These are phyloP conservation scores for Trichogramma pretiosum DNA, from an alignment of 1,140 invertebrate genomes.

Conservation along the genomic window DNA sequence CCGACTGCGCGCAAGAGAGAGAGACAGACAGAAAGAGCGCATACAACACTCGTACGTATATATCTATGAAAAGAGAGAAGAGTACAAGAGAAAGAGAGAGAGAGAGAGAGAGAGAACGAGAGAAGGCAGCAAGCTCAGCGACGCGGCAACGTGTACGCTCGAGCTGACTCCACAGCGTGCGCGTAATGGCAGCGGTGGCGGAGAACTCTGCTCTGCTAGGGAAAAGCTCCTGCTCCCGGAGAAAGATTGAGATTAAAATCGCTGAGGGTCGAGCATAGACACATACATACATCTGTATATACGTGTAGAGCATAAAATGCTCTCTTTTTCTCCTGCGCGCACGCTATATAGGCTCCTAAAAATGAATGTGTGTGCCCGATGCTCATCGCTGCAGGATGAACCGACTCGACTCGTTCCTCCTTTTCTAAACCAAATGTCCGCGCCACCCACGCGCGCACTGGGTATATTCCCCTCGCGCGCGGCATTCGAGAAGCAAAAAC, in stretches of 20 bases:
- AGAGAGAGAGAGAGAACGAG: too few relatives aligned
- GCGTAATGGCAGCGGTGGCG: background rate
- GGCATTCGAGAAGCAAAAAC: conserved; percentile 2
- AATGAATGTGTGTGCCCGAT: conserved; percentile 8
- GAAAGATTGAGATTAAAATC: conserved; percentile 18
- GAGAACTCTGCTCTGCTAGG: background rate
- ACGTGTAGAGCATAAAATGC: background rate
- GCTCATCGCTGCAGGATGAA: too few relatives aligned
- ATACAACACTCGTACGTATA: too few relatives aligned
- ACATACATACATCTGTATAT: too few relatives aligned
- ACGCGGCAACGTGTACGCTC: conserved; percentile 4
- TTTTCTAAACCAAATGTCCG: too few relatives aligned
- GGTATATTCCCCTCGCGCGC: too few relatives aligned
- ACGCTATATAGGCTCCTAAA: conserved; percentile 3
- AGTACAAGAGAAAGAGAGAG: too few relatives aligned
- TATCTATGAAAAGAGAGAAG: too few relatives aligned
- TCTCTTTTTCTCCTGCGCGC: background rate
- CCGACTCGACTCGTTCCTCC: too few relatives aligned
- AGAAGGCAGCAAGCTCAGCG: background rate
- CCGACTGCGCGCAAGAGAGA: too few relatives aligned
- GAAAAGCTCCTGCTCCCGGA: conserved; percentile 2
- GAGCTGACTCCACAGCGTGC: conserved; percentile 2
- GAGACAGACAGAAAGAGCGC: too few relatives aligned
- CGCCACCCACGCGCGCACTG: background rate
- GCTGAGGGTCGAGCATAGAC: conserved; percentile 1